Evolutionary conservation across 2,888 invertebrate genomes (phyloP).

Genomic region (Chloroclysta siterata): DNA sequence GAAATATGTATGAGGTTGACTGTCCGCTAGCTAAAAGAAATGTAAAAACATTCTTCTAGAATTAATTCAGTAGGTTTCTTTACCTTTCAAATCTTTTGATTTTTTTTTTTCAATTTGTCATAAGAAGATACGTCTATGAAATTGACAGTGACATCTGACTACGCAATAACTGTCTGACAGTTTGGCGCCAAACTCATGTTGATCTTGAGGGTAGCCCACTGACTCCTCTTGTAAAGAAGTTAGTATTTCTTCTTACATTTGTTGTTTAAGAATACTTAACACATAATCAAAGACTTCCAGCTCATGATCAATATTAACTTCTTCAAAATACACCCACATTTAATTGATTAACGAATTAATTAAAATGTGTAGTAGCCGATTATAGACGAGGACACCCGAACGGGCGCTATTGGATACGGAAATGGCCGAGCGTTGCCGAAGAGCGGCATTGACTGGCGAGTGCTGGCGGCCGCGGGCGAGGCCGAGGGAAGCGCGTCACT

Average conservation of each 20-base stretch:
- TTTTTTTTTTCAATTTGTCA: too few relatives aligned
- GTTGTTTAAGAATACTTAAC: neutral
- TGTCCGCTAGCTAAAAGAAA: slow-evolving; percentile 23
- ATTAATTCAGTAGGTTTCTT: neutral
- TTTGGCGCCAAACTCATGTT: neutral
- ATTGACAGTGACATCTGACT: neutral
- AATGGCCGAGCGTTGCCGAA: slow-evolving; percentile 50
- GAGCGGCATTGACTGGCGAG: slow-evolving; percentile 55
- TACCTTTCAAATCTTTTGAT: neutral
- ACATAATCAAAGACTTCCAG: neutral
- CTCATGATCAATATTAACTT: neutral
- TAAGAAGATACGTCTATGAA: neutral
- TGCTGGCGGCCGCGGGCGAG: slow-evolving; percentile 79
- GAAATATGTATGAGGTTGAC: slow-evolving; percentile 26
- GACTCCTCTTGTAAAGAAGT: neutral
- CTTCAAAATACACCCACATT: slow-evolving; percentile 44
- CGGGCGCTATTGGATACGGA: slow-evolving; percentile 33
- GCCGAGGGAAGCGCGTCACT: slow-evolving; percentile 78
- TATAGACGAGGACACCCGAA: slow-evolving; percentile 58
- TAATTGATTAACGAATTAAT: slow-evolving; percentile 61
- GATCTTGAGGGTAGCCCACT: slow-evolving; percentile 1
- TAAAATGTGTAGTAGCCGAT: slow-evolving; percentile 56
- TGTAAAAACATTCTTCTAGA: slow-evolving; percentile 11
- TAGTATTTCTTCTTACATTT: neutral
- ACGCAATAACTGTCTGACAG: neutral